Conservation (phyloP, 37 sponge, comb jelly and placozoan species). For the Spongia lamella region DNA sequence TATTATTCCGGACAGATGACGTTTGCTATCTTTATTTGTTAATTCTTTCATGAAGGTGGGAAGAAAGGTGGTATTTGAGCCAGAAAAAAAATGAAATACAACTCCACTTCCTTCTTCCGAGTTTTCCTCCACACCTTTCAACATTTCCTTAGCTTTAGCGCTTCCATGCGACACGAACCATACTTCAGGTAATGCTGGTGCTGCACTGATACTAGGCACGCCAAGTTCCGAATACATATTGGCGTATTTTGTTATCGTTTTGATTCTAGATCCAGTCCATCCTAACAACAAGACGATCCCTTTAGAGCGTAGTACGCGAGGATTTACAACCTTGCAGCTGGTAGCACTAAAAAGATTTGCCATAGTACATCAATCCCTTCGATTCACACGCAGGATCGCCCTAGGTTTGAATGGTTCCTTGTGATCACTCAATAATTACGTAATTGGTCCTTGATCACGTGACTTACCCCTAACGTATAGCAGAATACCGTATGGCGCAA, state of each 20-base stretch:
- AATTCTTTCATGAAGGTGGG: constrained; percentile 9
- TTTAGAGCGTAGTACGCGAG: not conserved
- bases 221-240: constrained; percentile 39
- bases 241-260: constrained; percentile 36
- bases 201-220: constrained; percentile 31
- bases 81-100: constrained; percentile 51
- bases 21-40: not conserved
- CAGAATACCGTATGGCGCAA: no score
- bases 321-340: no score
- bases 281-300: constrained; percentile 42
- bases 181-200: constrained; percentile 18
- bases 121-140: constrained; percentile 5
- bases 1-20: constrained; percentile 28
- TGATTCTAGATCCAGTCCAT: constrained; percentile 45
- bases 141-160: not conserved
- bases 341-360: no score
- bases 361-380: no score
- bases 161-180: constrained; percentile 27
- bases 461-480: no score
- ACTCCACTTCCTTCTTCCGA: not conserved
- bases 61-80: constrained; percentile 11
- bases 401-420: no score
- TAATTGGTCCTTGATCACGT: no score
- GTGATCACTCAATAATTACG: no score
- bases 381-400: no score